A percentile compares a stretch with the other conserved stretches of the same genome.
Conservation (phyloP, 2,113 vertebrate species). For the Opisthocomus hoazin region DNA sequence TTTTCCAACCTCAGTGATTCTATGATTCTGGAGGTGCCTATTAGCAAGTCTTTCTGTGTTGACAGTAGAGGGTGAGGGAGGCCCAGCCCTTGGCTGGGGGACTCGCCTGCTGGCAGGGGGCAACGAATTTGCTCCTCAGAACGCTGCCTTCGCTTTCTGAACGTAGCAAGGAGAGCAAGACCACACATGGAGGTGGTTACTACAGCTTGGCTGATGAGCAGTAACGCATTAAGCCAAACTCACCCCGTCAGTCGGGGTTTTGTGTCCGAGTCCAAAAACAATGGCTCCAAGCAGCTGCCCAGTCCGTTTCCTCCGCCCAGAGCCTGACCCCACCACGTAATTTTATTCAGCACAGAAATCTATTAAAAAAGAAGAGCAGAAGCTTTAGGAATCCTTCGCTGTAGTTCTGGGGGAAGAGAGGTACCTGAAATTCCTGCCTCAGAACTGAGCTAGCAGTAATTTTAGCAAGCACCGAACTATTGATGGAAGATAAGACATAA, state of each 20-base stretch:
- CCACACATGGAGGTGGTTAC: not conserved
- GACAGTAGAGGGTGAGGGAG: not conserved
- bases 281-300: not conserved
- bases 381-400: not conserved
- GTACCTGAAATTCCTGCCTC: not conserved
- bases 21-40: not conserved
- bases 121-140: not conserved
- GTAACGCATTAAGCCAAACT: not conserved
- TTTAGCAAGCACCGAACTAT: not conserved
- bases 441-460: not conserved
- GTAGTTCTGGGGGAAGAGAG: not conserved
- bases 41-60: not conserved
- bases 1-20: too few relatives aligned
- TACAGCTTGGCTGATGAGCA: not conserved
- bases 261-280: not conserved
- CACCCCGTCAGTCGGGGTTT: not conserved
- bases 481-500: not conserved
- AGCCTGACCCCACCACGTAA: not conserved
- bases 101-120: not conserved
- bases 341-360: not conserved
- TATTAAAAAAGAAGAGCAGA: not conserved
- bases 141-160: not conserved
- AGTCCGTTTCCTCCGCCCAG: not conserved
- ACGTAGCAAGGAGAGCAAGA: not conserved
- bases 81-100: not conserved